Evolutionary conservation across 1,140 invertebrate genomes (phyloP).

Genomic region (Caenorhabditis remanei): DNA sequence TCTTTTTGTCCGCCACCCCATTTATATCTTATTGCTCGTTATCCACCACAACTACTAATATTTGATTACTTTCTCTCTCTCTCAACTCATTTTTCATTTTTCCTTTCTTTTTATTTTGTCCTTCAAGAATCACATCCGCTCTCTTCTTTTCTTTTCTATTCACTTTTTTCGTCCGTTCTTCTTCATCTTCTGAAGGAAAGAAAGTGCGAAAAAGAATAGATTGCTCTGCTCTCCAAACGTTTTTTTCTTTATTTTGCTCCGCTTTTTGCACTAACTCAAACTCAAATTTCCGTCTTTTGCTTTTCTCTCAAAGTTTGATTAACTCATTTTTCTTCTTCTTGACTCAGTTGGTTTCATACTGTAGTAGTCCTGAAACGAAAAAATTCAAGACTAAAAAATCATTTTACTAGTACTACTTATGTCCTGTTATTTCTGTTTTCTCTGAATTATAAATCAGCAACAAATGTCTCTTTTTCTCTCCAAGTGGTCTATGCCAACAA

Average conservation of each 20-base stretch:
- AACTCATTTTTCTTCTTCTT: neutral
- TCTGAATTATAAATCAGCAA: slow-evolving; percentile 17
- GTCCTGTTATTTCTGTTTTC: neutral
- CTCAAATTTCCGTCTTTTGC: neutral
- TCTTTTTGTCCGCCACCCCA: neutral
- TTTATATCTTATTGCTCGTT: slow-evolving; percentile 1
- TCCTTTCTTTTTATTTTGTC: slow-evolving; percentile 9
- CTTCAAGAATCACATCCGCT: slow-evolving; percentile 47
- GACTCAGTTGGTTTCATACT: neutral
- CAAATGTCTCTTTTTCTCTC: neutral
- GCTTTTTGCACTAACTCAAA: neutral
- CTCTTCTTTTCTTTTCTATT: neutral
- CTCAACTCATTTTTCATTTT: neutral
- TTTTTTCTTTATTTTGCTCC: neutral
- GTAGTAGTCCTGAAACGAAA: neutral
- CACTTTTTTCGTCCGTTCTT: slow-evolving; percentile 13
- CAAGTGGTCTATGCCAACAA: neutral
- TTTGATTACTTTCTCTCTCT: slow-evolving; percentile 10
- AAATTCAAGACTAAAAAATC: no score
- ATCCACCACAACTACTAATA: slow-evolving; percentile 13
- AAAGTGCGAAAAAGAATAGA: slow-evolving; percentile 8
- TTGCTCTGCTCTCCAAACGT: slow-evolving; percentile 15
- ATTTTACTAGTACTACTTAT: neutral
- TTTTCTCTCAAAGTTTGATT: neutral
- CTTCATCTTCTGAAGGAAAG: neutral